Evolutionary conservation across 1,140 invertebrate genomes (phyloP), one percentile per base, ranked within the genome.

Genomic region (Drosophila quadrilineata): DNA sequence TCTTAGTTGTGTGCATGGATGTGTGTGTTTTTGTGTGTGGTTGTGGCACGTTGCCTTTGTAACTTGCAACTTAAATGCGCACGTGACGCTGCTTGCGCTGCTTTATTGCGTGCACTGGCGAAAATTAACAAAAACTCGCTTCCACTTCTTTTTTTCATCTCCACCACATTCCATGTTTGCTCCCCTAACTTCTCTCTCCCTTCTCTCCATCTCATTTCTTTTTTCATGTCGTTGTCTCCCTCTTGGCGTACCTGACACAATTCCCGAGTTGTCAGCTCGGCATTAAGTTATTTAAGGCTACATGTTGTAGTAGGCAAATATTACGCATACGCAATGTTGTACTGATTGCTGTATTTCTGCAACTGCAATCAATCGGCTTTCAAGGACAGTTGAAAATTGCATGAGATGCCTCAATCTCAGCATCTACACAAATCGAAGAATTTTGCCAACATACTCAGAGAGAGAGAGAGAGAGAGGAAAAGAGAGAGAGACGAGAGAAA

Each of bases 11-110:
- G 17, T 38, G 29, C 38, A 26, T 71, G 56, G n/a, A n/a, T 41
- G 26, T 59, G n/a, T 63, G 5, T 48, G 8, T 58, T 36, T 66
- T 31, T 65, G 16, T 58, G 38, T 59, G 48, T 50, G 49, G 56
- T 46, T 49, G n/a, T n/a, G n/a, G 59, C 77, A 82, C 77, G 77
- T 84, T 84, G 69, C 56, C 65, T 57, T 60, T 82, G 77, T 82
- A 82, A 82, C 77, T 84, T 77, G 77, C 77, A 82, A 82, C 77
- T 82, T 82, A 82, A 82, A 82, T 77, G 69, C 77, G 77, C 77
- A 82, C 77, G 77, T 82, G 77, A 84, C 72, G 65, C 68, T 70
- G 77, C 59, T 59, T 65, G 46, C 56, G 73, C 58, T 84, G 77
- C 69, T 84, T 84, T 82, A 84, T 84, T 73, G 77, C 77, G 64